Conservation (phyloP, 2,888 invertebrate species). For the Craniophora ligustri region DNA sequence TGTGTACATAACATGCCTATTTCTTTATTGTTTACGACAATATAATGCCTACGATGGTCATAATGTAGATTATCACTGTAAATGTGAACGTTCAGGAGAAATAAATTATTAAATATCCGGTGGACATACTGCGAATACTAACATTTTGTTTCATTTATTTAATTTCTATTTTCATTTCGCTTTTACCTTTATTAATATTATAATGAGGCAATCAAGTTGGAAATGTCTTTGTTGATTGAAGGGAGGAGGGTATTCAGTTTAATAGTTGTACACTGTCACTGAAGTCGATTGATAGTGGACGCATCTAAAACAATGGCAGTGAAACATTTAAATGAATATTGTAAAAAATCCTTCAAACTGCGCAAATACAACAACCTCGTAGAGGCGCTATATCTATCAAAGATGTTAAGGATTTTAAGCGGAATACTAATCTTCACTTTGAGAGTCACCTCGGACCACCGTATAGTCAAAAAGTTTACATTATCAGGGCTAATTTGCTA, state of each 20-base stretch:
- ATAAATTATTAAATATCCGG: conserved; percentile 83
- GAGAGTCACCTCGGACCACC: conserved; percentile 32
- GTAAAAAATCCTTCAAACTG: conserved; percentile 37
- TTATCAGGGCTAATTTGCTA: conserved; percentile 58
- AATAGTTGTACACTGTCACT: background rate
- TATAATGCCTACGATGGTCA: conserved; percentile 86
- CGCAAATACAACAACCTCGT: conserved; percentile 62
- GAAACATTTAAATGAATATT: conserved; percentile 31
- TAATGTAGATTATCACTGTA: conserved; percentile 82
- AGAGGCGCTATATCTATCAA: conserved; percentile 59
- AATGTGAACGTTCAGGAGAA: conserved; percentile 81
- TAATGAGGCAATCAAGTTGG: no score
- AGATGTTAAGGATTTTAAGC: conserved; percentile 57
- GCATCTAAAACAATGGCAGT: conserved; percentile 15
- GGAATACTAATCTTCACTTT: conserved; percentile 63
- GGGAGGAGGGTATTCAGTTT: no score
- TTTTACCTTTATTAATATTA: background rate
- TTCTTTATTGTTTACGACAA: conserved; percentile 81
- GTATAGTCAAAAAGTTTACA: conserved; percentile 54
- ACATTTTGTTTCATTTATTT: conserved; percentile 76
- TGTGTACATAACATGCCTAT: conserved; percentile 82
- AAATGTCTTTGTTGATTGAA: no score
- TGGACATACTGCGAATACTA: conserved; percentile 85
- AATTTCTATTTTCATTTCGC: conserved; percentile 8
- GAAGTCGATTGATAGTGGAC: background rate